Conservation (phyloP, 2,113 vertebrate genomes). For the Dipodomys merriami region DNA sequence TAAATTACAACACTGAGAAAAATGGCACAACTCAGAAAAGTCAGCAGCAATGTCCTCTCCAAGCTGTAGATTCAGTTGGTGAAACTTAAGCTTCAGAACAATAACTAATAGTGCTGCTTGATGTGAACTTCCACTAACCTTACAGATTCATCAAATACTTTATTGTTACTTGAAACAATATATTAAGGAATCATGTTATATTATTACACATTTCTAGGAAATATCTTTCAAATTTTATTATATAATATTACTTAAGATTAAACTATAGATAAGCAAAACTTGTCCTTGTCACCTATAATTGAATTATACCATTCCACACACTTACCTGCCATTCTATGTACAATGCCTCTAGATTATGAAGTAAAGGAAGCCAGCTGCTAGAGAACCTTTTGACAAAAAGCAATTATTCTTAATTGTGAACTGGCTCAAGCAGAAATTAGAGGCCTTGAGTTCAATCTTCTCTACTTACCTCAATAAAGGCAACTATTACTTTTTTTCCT, state of each 20-base stretch:
- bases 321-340: background rate
- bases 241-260: background rate
- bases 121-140: constrained; percentile 45
- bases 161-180: background rate
- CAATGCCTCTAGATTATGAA: background rate
- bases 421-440: too few species aligned
- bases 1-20: constrained; percentile 62
- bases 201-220: background rate
- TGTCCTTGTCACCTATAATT: background rate
- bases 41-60: background rate
- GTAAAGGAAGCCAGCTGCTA: background rate
- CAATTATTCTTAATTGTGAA: too few species aligned
- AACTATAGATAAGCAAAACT: background rate
- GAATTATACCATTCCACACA: background rate
- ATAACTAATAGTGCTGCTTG: background rate
- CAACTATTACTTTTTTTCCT: background rate
- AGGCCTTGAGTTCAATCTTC: too few species aligned
- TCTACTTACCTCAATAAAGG: background rate
- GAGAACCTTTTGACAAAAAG: background rate
- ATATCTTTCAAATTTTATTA: background rate
- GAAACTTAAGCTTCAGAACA: constrained; percentile 61
- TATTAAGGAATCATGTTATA: background rate
- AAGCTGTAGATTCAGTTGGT: background rate
- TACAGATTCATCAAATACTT: background rate
- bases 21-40: constrained; percentile 53